phyloP scores from a whole-genome alignment of 2,113 vertebrate species.

The Noturus placidus region DNA sequence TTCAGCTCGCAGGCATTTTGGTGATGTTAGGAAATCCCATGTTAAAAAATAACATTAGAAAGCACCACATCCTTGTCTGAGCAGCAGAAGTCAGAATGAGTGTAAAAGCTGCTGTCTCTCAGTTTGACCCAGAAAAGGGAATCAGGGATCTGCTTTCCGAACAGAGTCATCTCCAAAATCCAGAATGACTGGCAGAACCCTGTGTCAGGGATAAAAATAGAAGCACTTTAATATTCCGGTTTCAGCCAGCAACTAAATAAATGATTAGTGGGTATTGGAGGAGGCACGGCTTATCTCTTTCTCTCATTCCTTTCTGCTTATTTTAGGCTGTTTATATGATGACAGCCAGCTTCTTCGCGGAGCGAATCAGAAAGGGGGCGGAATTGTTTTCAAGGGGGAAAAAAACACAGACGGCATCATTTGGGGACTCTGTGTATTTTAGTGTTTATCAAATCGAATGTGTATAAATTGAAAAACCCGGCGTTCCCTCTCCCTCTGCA shows the following conservation, averaged over 20 bases:
- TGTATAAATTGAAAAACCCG: too few species aligned
- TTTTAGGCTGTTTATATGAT: not conserved
- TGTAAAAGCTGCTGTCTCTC: not conserved
- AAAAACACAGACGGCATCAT: too few species aligned
- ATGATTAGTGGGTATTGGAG: constrained; percentile 63
- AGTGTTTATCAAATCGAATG: too few species aligned
- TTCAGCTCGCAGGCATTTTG: constrained; percentile 14
- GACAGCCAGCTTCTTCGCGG: constrained; percentile 17
- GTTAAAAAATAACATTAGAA: constrained; percentile 23
- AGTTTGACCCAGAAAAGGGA: constrained; percentile 17
- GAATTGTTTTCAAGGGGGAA: too few species aligned
- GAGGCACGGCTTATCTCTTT: not conserved
- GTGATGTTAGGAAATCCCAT: constrained; percentile 15
- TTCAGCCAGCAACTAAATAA: constrained; percentile 68
- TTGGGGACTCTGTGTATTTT: too few species aligned
- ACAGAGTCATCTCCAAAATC: constrained; percentile 14
- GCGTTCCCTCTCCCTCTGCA: too few species aligned
- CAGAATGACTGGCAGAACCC: constrained; percentile 25
- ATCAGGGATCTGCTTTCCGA: not conserved
- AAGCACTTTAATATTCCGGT: constrained; percentile 57
- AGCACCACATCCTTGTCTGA: not conserved
- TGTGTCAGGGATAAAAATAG: constrained; percentile 64
- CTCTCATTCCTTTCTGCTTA: constrained; percentile 4
- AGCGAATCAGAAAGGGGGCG: too few species aligned
- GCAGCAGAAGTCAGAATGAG: not conserved